These are phyloP conservation scores for Dipodomys ordii DNA, from an alignment of 2,113 vertebrate species.

Conservation along the genomic window DNA sequence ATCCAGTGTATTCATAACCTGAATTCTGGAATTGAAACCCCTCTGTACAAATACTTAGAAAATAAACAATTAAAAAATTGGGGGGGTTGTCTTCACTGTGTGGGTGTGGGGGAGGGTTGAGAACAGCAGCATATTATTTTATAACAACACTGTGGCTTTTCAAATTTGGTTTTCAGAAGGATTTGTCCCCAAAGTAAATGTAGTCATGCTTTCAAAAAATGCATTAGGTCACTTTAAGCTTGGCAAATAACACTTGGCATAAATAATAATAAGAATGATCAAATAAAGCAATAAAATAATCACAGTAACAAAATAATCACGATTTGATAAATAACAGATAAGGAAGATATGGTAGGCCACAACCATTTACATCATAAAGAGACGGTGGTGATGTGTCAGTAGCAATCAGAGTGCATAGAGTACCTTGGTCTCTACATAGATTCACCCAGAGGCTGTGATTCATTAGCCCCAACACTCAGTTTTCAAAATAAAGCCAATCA, in stretches of 20 bases:
- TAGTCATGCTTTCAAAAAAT: slow-evolving; percentile 76
- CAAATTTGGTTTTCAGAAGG: slow-evolving; percentile 67
- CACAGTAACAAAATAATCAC: neutral
- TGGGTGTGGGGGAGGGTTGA: neutral
- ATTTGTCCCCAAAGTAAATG: slow-evolving; percentile 56
- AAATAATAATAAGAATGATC: slow-evolving; percentile 44
- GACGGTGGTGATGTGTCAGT: slow-evolving; percentile 38
- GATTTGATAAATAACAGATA: slow-evolving; percentile 66
- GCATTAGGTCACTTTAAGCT: slow-evolving; percentile 76
- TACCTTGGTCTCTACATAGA: neutral
- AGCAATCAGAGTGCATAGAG: slow-evolving; percentile 44
- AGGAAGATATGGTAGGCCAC: slow-evolving; percentile 42
- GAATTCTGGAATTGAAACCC: too few relatives aligned
- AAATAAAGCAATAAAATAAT: too few relatives aligned
- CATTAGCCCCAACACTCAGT: neutral
- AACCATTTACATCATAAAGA: slow-evolving; percentile 62
- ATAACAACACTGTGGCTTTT: slow-evolving; percentile 66
- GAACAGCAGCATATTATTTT: slow-evolving; percentile 50
- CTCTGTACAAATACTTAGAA: too few relatives aligned
- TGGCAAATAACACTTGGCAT: slow-evolving; percentile 73
- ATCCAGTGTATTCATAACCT: too few relatives aligned
- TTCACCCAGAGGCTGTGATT: neutral
- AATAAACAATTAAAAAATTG: too few relatives aligned
- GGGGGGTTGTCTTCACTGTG: too few relatives aligned
- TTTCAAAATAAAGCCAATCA: too few relatives aligned